A percentile compares a stretch with the other conserved stretches of the same genome.
Evolutionary conservation across 2,797 vertebrate genomes (phyloP).

Genomic region (Agapornis canus): DNA sequence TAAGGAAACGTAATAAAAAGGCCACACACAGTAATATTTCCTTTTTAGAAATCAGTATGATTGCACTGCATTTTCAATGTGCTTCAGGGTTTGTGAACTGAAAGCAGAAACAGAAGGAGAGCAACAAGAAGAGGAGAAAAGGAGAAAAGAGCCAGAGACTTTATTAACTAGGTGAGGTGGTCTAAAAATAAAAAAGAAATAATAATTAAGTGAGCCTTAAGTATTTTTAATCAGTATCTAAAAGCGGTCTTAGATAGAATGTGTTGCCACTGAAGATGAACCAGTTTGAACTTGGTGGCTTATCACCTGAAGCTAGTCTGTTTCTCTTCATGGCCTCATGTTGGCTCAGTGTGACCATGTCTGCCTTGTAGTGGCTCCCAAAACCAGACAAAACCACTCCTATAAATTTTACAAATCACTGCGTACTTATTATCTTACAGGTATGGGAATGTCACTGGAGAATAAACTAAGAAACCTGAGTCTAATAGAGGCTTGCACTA

Average conservation of each 20-base stretch:
- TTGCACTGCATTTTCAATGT: background rate
- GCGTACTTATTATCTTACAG: accelerated
- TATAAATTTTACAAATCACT: no score
- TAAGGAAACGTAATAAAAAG: background rate
- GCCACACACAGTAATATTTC: background rate
- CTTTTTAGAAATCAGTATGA: background rate
- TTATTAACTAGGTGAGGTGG: background rate
- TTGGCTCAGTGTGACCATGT: background rate
- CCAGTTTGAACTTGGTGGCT: background rate
- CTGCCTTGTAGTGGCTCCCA: accelerated
- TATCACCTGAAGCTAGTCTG: accelerated
- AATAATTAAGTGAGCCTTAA: background rate
- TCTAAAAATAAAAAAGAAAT: background rate
- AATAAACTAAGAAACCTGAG: background rate
- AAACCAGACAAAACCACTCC: background rate
- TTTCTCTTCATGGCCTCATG: accelerated
- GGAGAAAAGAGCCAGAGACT: background rate
- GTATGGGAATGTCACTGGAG: no score
- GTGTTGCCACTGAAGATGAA: accelerated
- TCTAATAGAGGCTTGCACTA: background rate
- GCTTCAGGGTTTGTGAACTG: background rate
- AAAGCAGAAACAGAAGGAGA: background rate
- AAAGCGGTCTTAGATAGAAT: background rate
- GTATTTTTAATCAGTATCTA: background rate
- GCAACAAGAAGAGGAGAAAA: background rate